Conservation (phyloP, 2,888 invertebrate species). For the Rhynchonema sp. region DNA sequence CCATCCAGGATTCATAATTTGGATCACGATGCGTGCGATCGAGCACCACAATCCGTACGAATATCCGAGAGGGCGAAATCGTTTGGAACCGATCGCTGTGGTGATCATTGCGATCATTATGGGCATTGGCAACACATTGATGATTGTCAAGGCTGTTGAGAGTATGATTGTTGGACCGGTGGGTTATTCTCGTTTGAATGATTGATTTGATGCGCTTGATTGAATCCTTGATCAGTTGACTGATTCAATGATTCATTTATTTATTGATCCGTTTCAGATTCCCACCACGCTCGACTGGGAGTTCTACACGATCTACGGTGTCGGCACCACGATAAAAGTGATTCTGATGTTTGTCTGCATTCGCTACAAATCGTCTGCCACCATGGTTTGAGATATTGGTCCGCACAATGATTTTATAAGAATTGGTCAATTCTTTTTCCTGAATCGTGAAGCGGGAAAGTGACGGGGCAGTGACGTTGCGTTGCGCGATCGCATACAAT, state of each 20-base stretch:
- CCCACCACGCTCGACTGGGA: slow-evolving; percentile 1
- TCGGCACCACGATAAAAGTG: slow-evolving; percentile 1
- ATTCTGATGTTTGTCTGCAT: slow-evolving; percentile 1
- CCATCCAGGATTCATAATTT: slow-evolving; percentile 29
- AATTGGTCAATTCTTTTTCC: no score
- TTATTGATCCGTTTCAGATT: no score
- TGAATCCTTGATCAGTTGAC: no score
- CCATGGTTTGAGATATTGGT: no score
- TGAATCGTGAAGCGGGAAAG: no score
- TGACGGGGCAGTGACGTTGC: no score
- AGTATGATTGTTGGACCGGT: background rate
- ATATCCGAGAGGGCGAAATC: slow-evolving; percentile 27
- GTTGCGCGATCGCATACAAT: no score
- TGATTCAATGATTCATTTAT: no score
- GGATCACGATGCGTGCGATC: slow-evolving; percentile 16
- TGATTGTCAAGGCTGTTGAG: background rate
- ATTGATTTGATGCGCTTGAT: no score
- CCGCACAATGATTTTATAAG: no score
- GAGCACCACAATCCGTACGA: slow-evolving; percentile 21
- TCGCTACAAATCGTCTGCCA: background rate
- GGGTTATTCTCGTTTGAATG: no score
- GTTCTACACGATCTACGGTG: slow-evolving; percentile 1
- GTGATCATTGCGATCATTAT: slow-evolving; percentile 28
- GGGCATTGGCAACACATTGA: slow-evolving; percentile 23
- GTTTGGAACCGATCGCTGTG: slow-evolving; percentile 27